phyloP scores from a whole-genome alignment of 2,113 vertebrate species.

The Bucco capensis region DNA sequence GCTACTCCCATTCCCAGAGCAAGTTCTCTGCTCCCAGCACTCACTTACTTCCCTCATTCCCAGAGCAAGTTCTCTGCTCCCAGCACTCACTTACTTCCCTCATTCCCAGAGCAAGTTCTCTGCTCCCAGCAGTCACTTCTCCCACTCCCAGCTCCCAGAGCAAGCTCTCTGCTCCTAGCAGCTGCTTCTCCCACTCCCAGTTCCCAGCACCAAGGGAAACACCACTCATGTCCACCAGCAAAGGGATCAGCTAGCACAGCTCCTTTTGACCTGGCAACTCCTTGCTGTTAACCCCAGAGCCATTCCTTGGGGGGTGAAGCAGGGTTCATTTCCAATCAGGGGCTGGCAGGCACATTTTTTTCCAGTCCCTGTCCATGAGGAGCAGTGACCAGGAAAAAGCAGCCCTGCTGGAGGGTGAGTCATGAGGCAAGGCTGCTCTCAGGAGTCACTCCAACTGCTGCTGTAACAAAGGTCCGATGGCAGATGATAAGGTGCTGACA shows the following conservation, averaged over 20 bases:
- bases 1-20: neutral
- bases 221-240: neutral
- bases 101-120: neutral
- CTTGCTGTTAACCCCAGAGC: neutral
- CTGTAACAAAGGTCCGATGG: neutral
- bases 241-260: fast-evolving
- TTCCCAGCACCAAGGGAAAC: neutral
- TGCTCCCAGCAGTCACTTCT: fast-evolving
- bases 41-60: neutral
- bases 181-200: neutral
- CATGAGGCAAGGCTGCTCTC: neutral
- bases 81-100: neutral
- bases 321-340: neutral
- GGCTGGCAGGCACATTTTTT: neutral
- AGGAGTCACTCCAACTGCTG: neutral
- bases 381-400: neutral
- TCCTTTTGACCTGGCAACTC: fast-evolving
- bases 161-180: neutral
- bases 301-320: neutral
- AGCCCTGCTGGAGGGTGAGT: neutral
- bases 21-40: neutral
- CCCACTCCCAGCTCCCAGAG: neutral
- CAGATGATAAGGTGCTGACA: neutral
- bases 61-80: neutral
- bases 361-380: neutral